phyloP scores from a whole-genome alignment of 2,797 vertebrate species.

The Chelon labrosus region DNA sequence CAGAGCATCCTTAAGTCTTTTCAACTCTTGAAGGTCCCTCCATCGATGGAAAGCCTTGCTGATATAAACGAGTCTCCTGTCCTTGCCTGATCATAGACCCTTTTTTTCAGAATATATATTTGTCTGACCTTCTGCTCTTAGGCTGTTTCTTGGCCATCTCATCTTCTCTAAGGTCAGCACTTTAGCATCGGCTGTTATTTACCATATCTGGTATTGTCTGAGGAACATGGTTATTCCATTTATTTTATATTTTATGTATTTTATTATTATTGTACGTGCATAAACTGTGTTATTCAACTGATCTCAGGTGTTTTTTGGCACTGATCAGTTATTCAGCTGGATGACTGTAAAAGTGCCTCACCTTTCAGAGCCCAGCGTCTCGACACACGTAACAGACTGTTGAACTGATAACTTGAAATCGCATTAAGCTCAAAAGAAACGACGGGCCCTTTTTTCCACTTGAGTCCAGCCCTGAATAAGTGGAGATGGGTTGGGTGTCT shows the following conservation, averaged over 20 bases:
- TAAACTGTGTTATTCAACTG: background rate
- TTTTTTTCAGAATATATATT: too few relatives aligned
- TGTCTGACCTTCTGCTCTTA: too few relatives aligned
- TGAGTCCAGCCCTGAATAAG: constrained; percentile 42
- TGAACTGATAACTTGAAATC: constrained; percentile 37
- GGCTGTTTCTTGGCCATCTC: too few relatives aligned
- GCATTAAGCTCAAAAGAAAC: constrained; percentile 33
- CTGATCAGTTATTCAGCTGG: constrained; percentile 33
- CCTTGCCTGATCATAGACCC: too few relatives aligned
- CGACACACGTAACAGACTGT: constrained; percentile 2
- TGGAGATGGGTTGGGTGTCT: constrained; percentile 21
- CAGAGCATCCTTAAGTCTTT: too few relatives aligned
- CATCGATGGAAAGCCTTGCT: too few relatives aligned
- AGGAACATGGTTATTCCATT: background rate
- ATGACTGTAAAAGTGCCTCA: constrained; percentile 36
- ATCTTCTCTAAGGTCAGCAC: too few relatives aligned
- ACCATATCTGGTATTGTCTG: background rate
- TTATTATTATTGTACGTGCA: background rate
- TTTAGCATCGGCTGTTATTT: too few relatives aligned
- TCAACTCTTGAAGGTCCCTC: too few relatives aligned
- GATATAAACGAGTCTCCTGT: too few relatives aligned
- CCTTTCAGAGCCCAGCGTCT: constrained; percentile 15
- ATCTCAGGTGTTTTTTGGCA: background rate
- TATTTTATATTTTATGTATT: background rate
- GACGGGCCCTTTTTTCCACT: constrained; percentile 24